Base-by-base conservation (phyloP, 2,797 vertebrate species). In the Pseudochirops corinnae region DNA sequence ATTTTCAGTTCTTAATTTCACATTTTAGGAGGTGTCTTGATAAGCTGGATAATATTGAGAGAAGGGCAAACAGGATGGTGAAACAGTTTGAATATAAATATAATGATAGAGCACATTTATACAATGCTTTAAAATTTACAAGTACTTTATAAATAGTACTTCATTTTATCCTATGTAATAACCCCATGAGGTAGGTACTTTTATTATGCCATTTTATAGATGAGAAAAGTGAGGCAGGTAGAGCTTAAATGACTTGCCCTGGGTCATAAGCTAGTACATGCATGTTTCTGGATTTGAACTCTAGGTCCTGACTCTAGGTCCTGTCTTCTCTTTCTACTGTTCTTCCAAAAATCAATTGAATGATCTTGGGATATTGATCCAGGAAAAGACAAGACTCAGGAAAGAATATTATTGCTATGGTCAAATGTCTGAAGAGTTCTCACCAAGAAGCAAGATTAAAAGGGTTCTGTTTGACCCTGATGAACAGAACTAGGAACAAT, bases 1-100 rank as follows among this genome's bases (percentile, higher is more conserved):
- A 50, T 93, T 94, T 97, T 94, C 55, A 94, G 92, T 93, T 93
- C 67, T 93, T 29, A 18, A 33, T 96, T 94, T 95, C 55, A 13
- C 92, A 55, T 52, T 90, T 92, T 55, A 91, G 74, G 92, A 93
- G 90, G 90, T 96, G 74, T 93, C 90, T 96, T 93, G 92, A 94
- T 94, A 58, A 94, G 39, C 10, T 46, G 21, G 39, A 82, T 21
- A 46, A 82, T 82, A 24, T 82, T 39, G 9, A 39, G 67, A 74
- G 74, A 46, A 46, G 21, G 2, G 21, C 39, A 46, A 46, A 82
- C 9, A 39, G 39, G 29, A 26, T 82, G 74, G 74, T 10, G 18
- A 82, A 82, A 39, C 4, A 46, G 6, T 82, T 46, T 82, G 74
- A 46, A 82, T 82, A n/a, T 39, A n/a, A 67, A 16, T 21, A 46